Percentiles rank a stretch among this genome's conserved stretches.
Conservation (phyloP, 2,888 invertebrate genomes). For the Eupeodes latifasciatus region DNA sequence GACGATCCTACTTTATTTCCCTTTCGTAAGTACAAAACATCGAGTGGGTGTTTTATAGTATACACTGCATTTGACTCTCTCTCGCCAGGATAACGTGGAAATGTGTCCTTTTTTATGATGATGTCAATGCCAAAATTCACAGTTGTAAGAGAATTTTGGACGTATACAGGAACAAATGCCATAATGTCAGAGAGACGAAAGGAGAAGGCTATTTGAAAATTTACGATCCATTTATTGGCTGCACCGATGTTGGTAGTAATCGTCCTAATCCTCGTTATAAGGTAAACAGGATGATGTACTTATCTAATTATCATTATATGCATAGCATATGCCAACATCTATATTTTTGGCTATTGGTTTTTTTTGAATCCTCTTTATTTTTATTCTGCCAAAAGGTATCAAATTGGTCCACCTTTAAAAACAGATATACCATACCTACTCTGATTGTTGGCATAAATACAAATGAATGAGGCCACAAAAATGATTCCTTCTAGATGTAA, state of each 20-base stretch:
- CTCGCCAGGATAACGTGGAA: background rate
- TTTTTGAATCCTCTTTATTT: background rate
- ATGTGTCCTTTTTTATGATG: constrained; percentile 22
- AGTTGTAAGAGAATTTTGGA: background rate
- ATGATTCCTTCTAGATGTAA: too few species aligned
- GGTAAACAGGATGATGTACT: constrained; percentile 59
- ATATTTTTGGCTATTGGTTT: background rate
- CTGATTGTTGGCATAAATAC: background rate
- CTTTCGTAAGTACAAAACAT: too few species aligned
- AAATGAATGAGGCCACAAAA: constrained; percentile 10
- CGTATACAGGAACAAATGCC: background rate
- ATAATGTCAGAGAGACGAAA: constrained; percentile 39
- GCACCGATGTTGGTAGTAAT: constrained; percentile 43
- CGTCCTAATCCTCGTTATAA: constrained; percentile 66
- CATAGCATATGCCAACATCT: constrained; percentile 21
- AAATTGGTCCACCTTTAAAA: background rate
- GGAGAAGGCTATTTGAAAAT: constrained; percentile 23
- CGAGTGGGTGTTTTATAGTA: too few species aligned
- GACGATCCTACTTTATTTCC: background rate
- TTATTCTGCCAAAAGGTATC: background rate
- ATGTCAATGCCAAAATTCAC: constrained; percentile 40
- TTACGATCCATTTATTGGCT: constrained; percentile 66
- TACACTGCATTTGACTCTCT: background rate
- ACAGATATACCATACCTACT: background rate
- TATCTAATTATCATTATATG: constrained; percentile 62